These are phyloP conservation scores for Agriotes lineatus DNA, from an alignment of 2,888 invertebrate species.

Conservation along the genomic window DNA sequence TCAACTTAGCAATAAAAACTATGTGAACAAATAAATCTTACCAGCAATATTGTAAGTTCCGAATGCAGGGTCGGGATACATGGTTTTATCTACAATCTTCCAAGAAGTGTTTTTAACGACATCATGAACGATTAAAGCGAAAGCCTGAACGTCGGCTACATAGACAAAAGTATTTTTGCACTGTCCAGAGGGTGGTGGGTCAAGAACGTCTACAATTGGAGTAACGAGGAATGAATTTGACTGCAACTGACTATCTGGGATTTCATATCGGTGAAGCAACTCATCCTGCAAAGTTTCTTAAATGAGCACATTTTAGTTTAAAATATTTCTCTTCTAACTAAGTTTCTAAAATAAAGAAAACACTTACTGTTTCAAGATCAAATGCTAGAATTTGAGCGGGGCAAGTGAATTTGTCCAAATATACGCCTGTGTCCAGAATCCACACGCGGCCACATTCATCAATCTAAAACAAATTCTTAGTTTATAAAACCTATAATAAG, in stretches of 20 bases:
- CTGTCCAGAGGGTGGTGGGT: constrained; percentile 55
- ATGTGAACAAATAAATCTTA: no score
- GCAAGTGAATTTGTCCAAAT: constrained; percentile 73
- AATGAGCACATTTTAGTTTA: no score
- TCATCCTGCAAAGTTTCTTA: constrained; percentile 66
- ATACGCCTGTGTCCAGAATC: constrained; percentile 78
- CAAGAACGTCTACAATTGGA: constrained; percentile 73
- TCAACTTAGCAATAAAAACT: no score
- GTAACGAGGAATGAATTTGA: constrained; percentile 73
- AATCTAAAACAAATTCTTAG: no score
- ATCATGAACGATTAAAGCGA: constrained; percentile 75
- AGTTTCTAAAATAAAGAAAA: no score
- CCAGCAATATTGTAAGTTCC: constrained; percentile 75
- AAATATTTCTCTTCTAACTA: no score
- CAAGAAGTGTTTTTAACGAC: constrained; percentile 70
- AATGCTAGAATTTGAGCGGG: constrained; percentile 81
- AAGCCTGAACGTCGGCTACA: constrained; percentile 76
- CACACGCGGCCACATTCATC: constrained; percentile 79
- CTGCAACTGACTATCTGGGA: constrained; percentile 68
- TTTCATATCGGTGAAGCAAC: constrained; percentile 70
- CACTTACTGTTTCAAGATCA: constrained; percentile 70
- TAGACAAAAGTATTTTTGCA: constrained; percentile 77
- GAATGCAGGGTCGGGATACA: constrained; percentile 75
- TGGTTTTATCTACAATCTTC: constrained; percentile 73
- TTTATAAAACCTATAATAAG: neutral